phyloP scores from a whole-genome alignment of 2,888 invertebrate species.

The Sphinx pinastri region DNA sequence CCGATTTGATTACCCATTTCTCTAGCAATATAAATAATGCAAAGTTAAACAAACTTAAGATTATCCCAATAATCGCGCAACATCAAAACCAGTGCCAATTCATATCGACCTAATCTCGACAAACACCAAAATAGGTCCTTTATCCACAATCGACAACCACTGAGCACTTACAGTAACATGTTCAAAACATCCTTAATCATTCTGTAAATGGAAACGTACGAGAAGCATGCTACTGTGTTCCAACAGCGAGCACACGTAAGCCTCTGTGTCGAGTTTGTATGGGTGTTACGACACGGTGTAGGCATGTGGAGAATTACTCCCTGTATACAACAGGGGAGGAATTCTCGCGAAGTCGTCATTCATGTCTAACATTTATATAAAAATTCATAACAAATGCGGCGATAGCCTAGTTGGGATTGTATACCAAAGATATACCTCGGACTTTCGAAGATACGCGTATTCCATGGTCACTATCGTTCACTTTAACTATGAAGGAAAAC shows the following conservation, averaged over 20 bases:
- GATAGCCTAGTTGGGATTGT: too few species aligned
- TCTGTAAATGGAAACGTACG: constrained; percentile 36
- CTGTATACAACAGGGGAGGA: too few species aligned
- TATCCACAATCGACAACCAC: constrained; percentile 41
- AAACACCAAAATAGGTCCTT: constrained; percentile 44
- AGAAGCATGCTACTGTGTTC: constrained; percentile 35
- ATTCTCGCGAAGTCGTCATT: too few species aligned
- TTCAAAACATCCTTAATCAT: constrained; percentile 58
- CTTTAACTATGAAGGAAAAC: too few species aligned
- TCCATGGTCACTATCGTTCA: too few species aligned
- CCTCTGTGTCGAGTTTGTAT: constrained; percentile 2
- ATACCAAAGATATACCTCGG: too few species aligned
- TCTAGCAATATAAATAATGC: too few species aligned
- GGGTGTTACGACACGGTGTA: constrained; percentile 2
- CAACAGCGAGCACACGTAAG: constrained; percentile 42
- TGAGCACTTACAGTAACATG: constrained; percentile 50
- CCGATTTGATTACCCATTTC: too few species aligned
- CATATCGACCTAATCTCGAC: constrained; percentile 29
- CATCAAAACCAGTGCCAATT: neutral
- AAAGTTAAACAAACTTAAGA: neutral
- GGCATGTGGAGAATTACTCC: constrained; percentile 35
- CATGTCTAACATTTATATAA: too few species aligned
- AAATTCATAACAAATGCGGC: too few species aligned
- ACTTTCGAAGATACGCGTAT: too few species aligned
- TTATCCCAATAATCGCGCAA: neutral